Evolutionary conservation across 2,888 invertebrate genomes (phyloP).

Genomic region (Agriopis marginaria): DNA sequence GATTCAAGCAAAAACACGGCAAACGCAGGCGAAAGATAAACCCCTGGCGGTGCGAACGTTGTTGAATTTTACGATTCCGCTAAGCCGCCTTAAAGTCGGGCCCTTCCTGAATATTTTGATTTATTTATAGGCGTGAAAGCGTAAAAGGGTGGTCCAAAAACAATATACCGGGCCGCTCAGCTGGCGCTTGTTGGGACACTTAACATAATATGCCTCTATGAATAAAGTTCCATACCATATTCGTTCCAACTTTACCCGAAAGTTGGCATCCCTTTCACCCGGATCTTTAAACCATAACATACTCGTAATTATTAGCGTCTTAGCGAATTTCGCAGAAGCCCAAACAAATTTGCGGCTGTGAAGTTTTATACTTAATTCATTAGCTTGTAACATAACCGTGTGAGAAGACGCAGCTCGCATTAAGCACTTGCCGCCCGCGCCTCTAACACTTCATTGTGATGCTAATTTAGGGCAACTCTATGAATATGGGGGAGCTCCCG

Average conservation of each 20-base stretch:
- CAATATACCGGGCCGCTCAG: slow-evolving; percentile 78
- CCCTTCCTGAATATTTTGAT: slow-evolving; percentile 86
- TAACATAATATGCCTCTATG: slow-evolving; percentile 70
- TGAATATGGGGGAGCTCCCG: slow-evolving; percentile 80
- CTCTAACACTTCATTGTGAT: slow-evolving; percentile 84
- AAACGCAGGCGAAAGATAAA: slow-evolving; percentile 80
- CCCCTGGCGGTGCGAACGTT: slow-evolving; percentile 78
- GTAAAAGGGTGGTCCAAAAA: slow-evolving; percentile 84
- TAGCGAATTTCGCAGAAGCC: slow-evolving; percentile 60
- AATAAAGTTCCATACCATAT: slow-evolving; percentile 57
- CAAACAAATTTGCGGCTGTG: slow-evolving; percentile 71
- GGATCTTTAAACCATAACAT: slow-evolving; percentile 35
- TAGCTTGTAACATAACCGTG: slow-evolving; percentile 78
- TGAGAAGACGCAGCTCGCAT: slow-evolving; percentile 78
- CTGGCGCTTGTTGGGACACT: slow-evolving; percentile 65
- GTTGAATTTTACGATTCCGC: slow-evolving; percentile 86
- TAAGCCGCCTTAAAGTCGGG: slow-evolving; percentile 85
- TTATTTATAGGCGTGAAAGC: slow-evolving; percentile 84
- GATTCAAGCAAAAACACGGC: slow-evolving; percentile 82
- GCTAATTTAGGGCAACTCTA: slow-evolving; percentile 84
- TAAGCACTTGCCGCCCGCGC: slow-evolving; percentile 78
- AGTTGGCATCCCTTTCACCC: slow-evolving; percentile 43
- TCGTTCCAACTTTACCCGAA: slow-evolving; percentile 45
- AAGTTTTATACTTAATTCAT: slow-evolving; percentile 80
- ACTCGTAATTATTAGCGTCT: slow-evolving; percentile 59